Evolutionary conservation across 2,797 vertebrate genomes (phyloP).

Genomic region (Sebastes matsubarae): DNA sequence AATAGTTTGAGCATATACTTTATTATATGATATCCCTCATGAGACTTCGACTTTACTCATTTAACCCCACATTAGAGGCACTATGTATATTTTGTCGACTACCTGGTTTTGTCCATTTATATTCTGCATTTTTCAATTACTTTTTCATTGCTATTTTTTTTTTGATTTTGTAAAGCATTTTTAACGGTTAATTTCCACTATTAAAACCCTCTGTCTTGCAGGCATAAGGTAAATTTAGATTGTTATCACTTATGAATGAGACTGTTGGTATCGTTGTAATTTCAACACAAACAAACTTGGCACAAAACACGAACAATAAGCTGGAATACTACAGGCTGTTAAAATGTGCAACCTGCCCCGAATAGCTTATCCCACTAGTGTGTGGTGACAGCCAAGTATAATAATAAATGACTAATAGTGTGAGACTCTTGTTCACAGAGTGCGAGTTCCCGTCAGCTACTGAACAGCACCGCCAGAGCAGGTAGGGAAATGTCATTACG

Average conservation of each 20-base stretch:
- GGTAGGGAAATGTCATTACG: not conserved
- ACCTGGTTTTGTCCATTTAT: not conserved
- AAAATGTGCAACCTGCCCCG: not conserved
- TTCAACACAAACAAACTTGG: not conserved
- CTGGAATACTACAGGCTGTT: not conserved
- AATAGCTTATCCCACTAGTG: not conserved
- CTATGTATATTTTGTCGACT: not conserved
- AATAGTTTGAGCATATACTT: not conserved
- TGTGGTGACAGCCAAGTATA: not conserved
- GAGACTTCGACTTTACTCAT: not conserved
- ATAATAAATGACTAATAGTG: slow-evolving; percentile 1
- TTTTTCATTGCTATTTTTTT: not conserved
- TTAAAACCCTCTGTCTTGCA: not conserved
- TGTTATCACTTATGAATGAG: not conserved
- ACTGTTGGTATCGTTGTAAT: not conserved
- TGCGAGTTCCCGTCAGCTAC: not conserved
- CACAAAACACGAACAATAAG: slow-evolving; percentile 6
- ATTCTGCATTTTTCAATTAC: not conserved
- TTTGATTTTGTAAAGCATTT: not conserved
- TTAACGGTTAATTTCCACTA: not conserved
- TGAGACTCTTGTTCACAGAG: not conserved
- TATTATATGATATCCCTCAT: not conserved
- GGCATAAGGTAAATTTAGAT: not conserved
- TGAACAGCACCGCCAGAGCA: not conserved
- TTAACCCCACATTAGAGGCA: not conserved